These are phyloP conservation scores for Argyrosomus japonicus DNA, from an alignment of 2,113 vertebrate species.

Conservation along the genomic window DNA sequence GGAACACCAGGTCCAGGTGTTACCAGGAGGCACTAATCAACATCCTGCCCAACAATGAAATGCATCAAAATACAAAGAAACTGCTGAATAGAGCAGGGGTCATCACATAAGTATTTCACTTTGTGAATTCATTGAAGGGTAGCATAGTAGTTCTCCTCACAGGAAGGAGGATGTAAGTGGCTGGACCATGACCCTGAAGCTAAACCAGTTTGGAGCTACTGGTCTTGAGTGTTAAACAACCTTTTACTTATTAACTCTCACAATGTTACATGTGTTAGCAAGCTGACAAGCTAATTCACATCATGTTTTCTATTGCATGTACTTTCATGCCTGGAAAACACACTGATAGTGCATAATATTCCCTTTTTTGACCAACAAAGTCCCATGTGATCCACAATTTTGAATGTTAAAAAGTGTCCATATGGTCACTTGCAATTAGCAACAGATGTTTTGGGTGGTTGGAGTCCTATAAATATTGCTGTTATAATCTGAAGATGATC, in stretches of 20 bases:
- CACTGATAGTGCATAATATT: background rate
- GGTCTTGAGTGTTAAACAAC: background rate
- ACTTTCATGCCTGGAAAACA: background rate
- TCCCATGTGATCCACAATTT: background rate
- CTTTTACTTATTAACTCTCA: background rate
- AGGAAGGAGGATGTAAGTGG: background rate
- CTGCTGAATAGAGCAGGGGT: background rate
- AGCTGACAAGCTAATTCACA: background rate
- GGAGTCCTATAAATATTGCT: slow-evolving; percentile 39
- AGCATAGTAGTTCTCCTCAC: background rate
- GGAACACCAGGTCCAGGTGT: background rate
- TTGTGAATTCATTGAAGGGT: background rate
- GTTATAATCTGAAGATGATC: slow-evolving; percentile 53
- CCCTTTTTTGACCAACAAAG: background rate
- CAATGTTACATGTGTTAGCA: background rate
- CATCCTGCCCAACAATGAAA: background rate
- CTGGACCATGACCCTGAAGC: background rate
- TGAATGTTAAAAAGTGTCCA: slow-evolving; percentile 6
- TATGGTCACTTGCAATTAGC: slow-evolving; percentile 31
- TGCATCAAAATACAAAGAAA: too few species aligned
- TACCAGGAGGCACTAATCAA: background rate
- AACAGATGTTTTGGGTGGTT: slow-evolving; percentile 28
- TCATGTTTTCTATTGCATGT: background rate
- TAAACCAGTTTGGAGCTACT: background rate
- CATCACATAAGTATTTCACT: background rate